Conservation (phyloP, 23 tunicate species). For the Ciona savignyi region DNA sequence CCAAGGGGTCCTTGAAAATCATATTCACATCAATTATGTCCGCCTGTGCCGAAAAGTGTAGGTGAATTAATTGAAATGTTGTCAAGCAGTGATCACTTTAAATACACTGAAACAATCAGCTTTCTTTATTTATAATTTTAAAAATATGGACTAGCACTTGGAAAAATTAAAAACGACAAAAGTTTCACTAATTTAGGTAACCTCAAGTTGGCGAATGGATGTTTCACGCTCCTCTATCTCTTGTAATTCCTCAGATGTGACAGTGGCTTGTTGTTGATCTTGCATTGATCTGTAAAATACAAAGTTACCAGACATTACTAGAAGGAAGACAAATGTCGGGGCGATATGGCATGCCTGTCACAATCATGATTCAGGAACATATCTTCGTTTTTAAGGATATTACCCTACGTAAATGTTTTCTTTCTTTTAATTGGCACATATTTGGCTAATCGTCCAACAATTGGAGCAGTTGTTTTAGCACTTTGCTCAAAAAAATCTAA, state of each 20-base stretch:
- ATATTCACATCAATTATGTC: slow-evolving; percentile 95
- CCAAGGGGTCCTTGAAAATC: slow-evolving; percentile 95
- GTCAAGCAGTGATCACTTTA: too few species aligned
- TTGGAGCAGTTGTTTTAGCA: too few species aligned
- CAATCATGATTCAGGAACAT: too few species aligned
- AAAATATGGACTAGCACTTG: not conserved
- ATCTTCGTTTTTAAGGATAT: too few species aligned
- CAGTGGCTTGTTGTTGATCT: slow-evolving; percentile 75
- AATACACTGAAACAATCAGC: not conserved
- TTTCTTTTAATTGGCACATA: too few species aligned
- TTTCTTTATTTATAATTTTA: not conserved
- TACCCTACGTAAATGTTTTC: too few species aligned
- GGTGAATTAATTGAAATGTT: too few species aligned
- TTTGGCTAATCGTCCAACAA: too few species aligned
- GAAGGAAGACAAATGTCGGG: too few species aligned
- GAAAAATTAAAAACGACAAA: not conserved
- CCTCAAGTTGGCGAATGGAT: slow-evolving; percentile 91
- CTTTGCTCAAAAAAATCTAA: too few species aligned
- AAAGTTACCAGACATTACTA: not conserved
- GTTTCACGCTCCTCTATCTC: slow-evolving; percentile 85
- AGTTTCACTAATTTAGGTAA: not conserved
- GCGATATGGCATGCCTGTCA: too few species aligned
- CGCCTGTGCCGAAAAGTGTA: too few species aligned
- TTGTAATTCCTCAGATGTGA: slow-evolving; percentile 54
- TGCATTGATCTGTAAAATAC: slow-evolving; percentile 35